phyloP scores from a whole-genome alignment of 2,888 invertebrate species.

The Melinaea marsaeus region DNA sequence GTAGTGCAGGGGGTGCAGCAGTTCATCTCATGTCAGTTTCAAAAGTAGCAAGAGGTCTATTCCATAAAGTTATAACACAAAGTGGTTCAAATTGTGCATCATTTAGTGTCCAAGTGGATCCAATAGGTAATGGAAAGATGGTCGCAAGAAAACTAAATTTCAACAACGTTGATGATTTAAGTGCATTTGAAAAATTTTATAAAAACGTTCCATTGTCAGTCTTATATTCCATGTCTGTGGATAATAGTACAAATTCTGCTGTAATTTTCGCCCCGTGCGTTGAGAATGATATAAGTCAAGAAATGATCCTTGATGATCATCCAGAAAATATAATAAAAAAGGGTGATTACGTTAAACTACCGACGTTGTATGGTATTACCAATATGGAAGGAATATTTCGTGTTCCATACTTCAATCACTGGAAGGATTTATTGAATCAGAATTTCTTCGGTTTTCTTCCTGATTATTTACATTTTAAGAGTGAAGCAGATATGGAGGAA shows the following conservation, averaged over 20 bases:
- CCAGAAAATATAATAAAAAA: conserved; percentile 41
- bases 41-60: conserved; percentile 41
- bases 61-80: conserved; percentile 48
- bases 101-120: conserved; percentile 43
- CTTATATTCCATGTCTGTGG: conserved; percentile 28
- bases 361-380: conserved; percentile 42
- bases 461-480: conserved; percentile 42
- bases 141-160: conserved; percentile 41
- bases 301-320: conserved; percentile 39
- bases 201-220: conserved; percentile 37
- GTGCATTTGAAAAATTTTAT: conserved; percentile 47
- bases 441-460: conserved; percentile 51
- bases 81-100: conserved; percentile 42
- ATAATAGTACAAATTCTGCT: conserved; percentile 29
- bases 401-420: conserved; percentile 33
- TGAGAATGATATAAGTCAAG: conserved; percentile 36
- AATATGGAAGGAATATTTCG: conserved; percentile 40
- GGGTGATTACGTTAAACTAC: conserved; percentile 40
- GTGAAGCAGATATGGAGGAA: conserved; percentile 37
- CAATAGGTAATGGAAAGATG: conserved; percentile 43
- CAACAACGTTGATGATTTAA: conserved; percentile 38
- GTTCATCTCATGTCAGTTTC: conserved; percentile 49
- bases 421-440: conserved; percentile 43
- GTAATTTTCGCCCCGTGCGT: conserved; percentile 37
- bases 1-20: conserved; percentile 48